Conservation (phyloP, 2,797 vertebrate genomes). For the Hippopotamyrus pictus region DNA sequence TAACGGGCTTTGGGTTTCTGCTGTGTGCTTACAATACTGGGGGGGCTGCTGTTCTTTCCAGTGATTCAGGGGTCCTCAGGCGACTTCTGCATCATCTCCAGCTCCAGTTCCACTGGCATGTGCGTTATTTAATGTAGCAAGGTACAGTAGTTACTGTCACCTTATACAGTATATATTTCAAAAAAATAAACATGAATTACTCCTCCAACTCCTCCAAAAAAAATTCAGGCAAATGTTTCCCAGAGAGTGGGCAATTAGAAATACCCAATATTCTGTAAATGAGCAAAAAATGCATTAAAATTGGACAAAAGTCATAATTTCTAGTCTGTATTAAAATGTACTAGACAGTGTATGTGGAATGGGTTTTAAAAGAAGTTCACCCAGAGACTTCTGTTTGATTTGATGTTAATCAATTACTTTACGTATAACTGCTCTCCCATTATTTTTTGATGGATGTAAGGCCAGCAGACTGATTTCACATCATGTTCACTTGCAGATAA, state of each 20-base stretch:
- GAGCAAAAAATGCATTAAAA: not conserved
- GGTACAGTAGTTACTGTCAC: not conserved
- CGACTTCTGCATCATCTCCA: not conserved
- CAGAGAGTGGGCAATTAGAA: not conserved
- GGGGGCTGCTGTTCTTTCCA: not conserved
- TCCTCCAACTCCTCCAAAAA: not conserved
- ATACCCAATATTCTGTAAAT: not conserved
- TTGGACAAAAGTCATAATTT: not conserved
- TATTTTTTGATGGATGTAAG: not conserved
- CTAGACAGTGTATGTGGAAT: not conserved
- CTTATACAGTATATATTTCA: not conserved
- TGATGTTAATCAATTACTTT: not conserved
- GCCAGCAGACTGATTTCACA: not conserved
- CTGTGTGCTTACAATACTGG: not conserved
- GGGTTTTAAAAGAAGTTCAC: not conserved
- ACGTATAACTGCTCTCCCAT: not conserved
- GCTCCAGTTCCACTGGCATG: not conserved
- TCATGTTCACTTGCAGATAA: conserved; percentile 4
- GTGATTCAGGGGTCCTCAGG: not conserved
- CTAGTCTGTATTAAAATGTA: not conserved
- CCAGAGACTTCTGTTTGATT: not conserved
- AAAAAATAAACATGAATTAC: not conserved
- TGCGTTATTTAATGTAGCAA: not conserved
- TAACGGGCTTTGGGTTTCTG: not conserved
- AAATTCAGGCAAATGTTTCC: not conserved